Conservation (phyloP, 92 coral and sea anemone species). For the Phenganax subtilis region DNA sequence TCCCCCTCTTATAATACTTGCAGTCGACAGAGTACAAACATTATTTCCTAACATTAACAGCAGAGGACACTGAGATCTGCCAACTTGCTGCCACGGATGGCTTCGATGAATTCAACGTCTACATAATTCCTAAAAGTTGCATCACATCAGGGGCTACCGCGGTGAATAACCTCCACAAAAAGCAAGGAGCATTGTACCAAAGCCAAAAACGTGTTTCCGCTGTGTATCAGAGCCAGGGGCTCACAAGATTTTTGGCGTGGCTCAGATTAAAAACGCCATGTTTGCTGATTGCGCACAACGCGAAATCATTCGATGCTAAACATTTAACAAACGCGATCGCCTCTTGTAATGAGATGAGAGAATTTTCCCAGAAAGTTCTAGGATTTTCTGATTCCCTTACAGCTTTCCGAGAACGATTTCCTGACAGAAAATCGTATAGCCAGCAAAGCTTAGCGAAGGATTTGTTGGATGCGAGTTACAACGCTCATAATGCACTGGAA, state of each 20-base stretch:
- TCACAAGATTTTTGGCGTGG: conserved; percentile 43
- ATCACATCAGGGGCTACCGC: conserved; percentile 55
- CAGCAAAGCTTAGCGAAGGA: conserved; percentile 50
- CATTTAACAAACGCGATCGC: conserved; percentile 42
- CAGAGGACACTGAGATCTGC: conserved; percentile 54
- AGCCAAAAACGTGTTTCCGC: conserved; percentile 52
- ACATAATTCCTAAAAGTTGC: conserved; percentile 43
- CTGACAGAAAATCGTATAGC: conserved; percentile 49
- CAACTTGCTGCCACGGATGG: conserved; percentile 65
- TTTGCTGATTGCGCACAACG: conserved; percentile 57
- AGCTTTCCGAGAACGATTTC: conserved; percentile 57
- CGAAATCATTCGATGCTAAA: conserved; percentile 50
- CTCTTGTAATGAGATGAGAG: conserved; percentile 30
- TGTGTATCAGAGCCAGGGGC: conserved; percentile 28
- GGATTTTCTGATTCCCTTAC: conserved; percentile 57
- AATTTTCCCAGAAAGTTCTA: conserved; percentile 33
- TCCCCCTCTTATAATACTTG: too few relatives aligned
- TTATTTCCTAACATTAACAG: conserved; percentile 12
- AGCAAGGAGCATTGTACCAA: conserved; percentile 51
- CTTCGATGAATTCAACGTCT: conserved; percentile 41
- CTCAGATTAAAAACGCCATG: conserved; percentile 45
- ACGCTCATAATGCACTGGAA: conserved; percentile 55
- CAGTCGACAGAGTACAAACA: too few relatives aligned
- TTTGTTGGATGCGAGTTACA: conserved; percentile 48
- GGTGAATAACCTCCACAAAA: conserved; percentile 49